Percentiles rank a stretch among this genome's conserved stretches.
Conservation (phyloP, 2,113 vertebrate genomes). For the Rhynchomys soricoides region DNA sequence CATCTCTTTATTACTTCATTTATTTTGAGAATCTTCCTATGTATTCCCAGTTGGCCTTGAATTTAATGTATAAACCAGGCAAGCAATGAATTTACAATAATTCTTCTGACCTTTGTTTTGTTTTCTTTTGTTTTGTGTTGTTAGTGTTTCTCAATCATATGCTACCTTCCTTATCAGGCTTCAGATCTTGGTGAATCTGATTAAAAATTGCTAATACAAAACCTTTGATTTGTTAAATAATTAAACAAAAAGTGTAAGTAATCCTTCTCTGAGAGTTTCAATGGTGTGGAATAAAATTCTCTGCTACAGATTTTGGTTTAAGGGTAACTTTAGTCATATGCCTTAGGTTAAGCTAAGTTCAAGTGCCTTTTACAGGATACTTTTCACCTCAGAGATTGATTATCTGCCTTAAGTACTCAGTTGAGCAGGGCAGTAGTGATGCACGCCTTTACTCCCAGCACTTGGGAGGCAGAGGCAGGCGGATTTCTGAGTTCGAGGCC, state of each 20-base stretch:
- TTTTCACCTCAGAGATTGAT: background rate
- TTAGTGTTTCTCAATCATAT: too few relatives aligned
- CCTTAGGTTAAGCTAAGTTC: background rate
- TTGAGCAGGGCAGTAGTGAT: too few relatives aligned
- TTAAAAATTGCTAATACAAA: background rate
- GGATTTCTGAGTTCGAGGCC: too few relatives aligned
- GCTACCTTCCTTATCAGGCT: background rate
- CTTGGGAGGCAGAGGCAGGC: too few relatives aligned
- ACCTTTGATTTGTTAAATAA: background rate
- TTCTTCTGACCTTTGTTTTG: background rate
- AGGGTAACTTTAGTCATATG: background rate
- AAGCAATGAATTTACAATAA: background rate
- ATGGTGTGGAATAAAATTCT: background rate
- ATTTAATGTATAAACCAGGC: background rate
- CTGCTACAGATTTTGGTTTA: background rate
- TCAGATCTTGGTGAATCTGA: background rate
- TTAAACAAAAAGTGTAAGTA: background rate
- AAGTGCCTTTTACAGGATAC: background rate
- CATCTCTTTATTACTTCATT: background rate
- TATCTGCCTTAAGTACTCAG: fast-evolving
- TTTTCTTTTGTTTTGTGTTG: too few relatives aligned
- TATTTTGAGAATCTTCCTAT: background rate
- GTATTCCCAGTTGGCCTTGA: background rate
- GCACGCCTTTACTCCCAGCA: too few relatives aligned
- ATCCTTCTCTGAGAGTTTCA: background rate